A percentile compares a stretch with the other conserved stretches of the same genome.
Conservation (phyloP, 2,113 vertebrate species). For the Atlantisia rogersi region DNA sequence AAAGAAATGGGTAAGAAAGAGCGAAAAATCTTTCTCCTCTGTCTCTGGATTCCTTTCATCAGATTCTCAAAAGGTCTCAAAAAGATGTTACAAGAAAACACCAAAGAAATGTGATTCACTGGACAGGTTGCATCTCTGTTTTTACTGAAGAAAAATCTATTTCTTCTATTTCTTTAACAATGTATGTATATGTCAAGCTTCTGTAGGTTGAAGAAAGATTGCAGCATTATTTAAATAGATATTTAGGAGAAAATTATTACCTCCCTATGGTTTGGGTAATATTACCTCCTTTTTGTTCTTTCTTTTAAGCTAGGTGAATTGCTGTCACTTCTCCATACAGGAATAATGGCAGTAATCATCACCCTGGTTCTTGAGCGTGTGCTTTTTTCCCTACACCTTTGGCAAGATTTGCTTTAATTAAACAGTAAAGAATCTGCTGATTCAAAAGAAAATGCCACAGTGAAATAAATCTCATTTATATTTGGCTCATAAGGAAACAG, state of each 20-base stretch:
- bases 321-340: not conserved
- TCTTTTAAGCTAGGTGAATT: not conserved
- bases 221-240: not conserved
- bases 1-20: not conserved
- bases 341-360: not conserved
- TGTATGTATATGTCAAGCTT: not conserved
- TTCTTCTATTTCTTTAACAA: not conserved
- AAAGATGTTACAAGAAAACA: not conserved
- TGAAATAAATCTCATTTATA: slow-evolving; percentile 36
- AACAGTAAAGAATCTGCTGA: not conserved
- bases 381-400: not conserved
- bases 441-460: not conserved
- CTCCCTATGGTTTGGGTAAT: not conserved
- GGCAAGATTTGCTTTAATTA: not conserved
- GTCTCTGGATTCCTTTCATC: not conserved
- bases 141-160: not conserved
- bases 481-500: slow-evolving; percentile 35
- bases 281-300: not conserved
- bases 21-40: not conserved
- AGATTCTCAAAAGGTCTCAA: not conserved
- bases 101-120: not conserved
- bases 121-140: not conserved
- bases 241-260: not conserved
- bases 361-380: not conserved
- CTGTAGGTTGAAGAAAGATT: not conserved